Evolutionary conservation across 2,888 invertebrate species (phyloP).

Genomic region (Rosalia funebris): DNA sequence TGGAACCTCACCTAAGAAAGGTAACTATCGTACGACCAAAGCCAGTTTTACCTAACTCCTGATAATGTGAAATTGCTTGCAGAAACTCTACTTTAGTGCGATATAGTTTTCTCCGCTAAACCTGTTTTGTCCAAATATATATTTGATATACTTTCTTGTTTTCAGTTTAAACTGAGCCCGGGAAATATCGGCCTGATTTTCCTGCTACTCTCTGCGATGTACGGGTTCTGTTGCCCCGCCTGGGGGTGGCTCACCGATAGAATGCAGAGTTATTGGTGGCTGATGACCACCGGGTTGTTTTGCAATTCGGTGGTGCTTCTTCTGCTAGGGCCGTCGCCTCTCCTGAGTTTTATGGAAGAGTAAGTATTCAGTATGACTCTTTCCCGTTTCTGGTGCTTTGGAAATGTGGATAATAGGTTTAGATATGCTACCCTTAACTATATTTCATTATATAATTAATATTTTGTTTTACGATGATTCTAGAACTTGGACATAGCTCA

Average conservation of each 20-base stretch:
- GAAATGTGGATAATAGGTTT: too few relatives aligned
- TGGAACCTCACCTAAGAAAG: conserved; percentile 76
- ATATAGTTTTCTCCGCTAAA: too few relatives aligned
- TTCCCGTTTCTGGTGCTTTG: too few relatives aligned
- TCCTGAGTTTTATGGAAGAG: conserved; percentile 68
- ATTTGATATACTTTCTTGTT: not conserved
- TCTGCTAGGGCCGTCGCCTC: conserved; percentile 75
- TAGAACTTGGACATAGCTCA: too few relatives aligned
- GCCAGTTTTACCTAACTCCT: too few relatives aligned
- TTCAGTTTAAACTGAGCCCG: conserved; percentile 72
- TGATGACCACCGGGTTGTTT: conserved; percentile 76
- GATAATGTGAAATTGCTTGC: too few relatives aligned
- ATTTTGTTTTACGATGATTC: too few relatives aligned
- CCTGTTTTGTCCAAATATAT: too few relatives aligned
- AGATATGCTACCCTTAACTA: too few relatives aligned
- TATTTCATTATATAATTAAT: too few relatives aligned
- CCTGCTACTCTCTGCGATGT: conserved; percentile 74
- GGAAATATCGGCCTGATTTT: conserved; percentile 77
- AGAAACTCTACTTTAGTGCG: too few relatives aligned
- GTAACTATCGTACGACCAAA: conserved; percentile 59
- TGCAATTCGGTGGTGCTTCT: conserved; percentile 70
- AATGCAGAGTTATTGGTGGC: conserved; percentile 72
- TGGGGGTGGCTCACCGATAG: conserved; percentile 78
- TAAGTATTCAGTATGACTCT: conserved; percentile 62
- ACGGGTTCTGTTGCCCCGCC: conserved; percentile 77